A percentile compares a stretch with the other conserved stretches of the same genome.
Evolutionary conservation across 2,113 vertebrate species (phyloP).

Genomic region (Triplophysa siluroides): DNA sequence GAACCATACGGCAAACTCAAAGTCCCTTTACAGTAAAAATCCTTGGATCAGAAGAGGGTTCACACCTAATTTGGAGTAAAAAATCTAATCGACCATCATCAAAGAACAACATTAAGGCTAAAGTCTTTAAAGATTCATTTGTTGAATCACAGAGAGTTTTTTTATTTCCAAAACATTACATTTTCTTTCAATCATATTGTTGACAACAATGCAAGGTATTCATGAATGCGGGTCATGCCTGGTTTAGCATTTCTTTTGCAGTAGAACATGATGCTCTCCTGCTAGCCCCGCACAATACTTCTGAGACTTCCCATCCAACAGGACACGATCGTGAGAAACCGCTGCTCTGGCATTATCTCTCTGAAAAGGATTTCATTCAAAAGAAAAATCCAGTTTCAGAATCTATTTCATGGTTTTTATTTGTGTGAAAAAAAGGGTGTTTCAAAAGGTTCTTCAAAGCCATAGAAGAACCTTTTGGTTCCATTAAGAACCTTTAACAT

Average conservation of each 20-base stretch:
- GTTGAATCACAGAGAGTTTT: too few relatives aligned
- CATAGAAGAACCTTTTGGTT: too few relatives aligned
- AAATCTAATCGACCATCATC: too few relatives aligned
- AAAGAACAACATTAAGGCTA: background rate
- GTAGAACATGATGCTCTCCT: slow-evolving; percentile 30
- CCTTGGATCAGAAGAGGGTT: background rate
- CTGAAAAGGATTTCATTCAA: background rate
- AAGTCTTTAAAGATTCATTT: background rate
- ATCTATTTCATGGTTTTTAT: background rate
- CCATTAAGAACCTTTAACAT: too few relatives aligned
- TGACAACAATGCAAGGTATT: background rate
- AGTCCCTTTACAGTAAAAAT: background rate
- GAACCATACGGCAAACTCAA: background rate
- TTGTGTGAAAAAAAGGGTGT: background rate
- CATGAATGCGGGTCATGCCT: slow-evolving; percentile 33
- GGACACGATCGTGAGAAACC: slow-evolving; percentile 11
- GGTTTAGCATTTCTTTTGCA: slow-evolving; percentile 43
- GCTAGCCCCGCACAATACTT: slow-evolving; percentile 19
- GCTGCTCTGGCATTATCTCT: background rate
- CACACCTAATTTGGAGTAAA: background rate
- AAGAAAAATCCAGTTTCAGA: background rate
- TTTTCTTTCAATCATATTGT: slow-evolving; percentile 28
- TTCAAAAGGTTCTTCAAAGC: too few relatives aligned
- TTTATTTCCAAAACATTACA: background rate
- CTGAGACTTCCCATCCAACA: slow-evolving; percentile 12